Conservation (phyloP, 2,113 vertebrate species). For the Scomber colias region DNA sequence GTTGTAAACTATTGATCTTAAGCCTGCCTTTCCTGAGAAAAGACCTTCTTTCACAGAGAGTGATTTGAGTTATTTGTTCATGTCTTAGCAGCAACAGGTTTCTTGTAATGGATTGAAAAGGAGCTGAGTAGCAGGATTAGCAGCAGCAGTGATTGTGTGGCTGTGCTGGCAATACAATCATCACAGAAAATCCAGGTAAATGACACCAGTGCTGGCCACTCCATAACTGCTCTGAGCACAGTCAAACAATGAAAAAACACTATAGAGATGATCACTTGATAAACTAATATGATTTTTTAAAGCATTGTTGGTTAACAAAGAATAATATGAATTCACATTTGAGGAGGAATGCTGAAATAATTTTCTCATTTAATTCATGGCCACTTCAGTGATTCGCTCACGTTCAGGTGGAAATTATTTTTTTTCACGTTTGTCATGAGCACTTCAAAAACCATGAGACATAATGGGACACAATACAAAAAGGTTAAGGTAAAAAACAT, state of each 20-base stretch:
- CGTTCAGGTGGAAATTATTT: background rate
- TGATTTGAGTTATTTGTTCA: background rate
- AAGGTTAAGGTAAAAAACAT: too few relatives aligned
- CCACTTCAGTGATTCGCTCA: background rate
- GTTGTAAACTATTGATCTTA: background rate
- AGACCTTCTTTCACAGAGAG: background rate
- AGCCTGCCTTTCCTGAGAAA: background rate
- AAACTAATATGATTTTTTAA: background rate
- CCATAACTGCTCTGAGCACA: rapidly evolving
- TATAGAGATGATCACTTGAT: background rate
- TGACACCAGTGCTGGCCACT: background rate
- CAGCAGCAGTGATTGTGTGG: background rate
- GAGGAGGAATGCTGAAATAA: background rate
- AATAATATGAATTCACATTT: background rate
- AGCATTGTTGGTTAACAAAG: background rate
- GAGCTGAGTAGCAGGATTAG: background rate
- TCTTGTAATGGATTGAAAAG: background rate
- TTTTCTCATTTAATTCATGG: background rate
- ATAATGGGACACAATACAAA: too few relatives aligned
- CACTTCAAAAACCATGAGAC: too few relatives aligned
- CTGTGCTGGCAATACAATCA: background rate
- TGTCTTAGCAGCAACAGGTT: background rate
- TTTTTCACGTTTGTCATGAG: background rate
- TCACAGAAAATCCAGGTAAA: rapidly evolving
- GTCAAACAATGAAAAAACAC: background rate